Conservation (phyloP, 2,797 vertebrate species). For the Philypnodon macrostomus region DNA sequence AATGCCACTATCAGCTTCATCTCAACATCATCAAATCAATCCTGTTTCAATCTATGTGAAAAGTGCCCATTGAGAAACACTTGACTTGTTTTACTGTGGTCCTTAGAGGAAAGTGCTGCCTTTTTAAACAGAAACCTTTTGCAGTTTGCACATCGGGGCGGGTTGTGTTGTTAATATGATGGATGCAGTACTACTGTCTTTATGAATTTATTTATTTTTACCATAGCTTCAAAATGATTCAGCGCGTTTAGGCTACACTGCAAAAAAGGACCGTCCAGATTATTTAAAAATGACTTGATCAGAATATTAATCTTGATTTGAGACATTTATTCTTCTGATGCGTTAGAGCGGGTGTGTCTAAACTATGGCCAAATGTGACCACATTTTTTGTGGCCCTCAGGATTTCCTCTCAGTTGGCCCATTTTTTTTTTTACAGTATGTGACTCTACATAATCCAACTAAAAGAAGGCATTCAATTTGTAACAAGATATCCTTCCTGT, state of each 20-base stretch:
- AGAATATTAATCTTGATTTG: too few species aligned
- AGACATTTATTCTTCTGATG: too few species aligned
- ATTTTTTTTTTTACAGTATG: too few species aligned
- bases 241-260: conserved; percentile 25
- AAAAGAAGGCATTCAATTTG: too few species aligned
- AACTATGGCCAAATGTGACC: too few species aligned
- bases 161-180: conserved; percentile 31
- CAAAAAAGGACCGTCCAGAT: too few species aligned
- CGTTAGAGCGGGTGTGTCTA: too few species aligned
- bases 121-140: conserved; percentile 62
- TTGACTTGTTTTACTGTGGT: conserved; percentile 21
- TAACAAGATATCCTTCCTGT: too few species aligned
- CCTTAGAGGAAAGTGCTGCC: conserved; percentile 63
- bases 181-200: conserved; percentile 76
- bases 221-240: conserved; percentile 43
- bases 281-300: too few species aligned
- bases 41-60: conserved; percentile 13
- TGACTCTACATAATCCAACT: too few species aligned
- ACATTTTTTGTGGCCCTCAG: too few species aligned
- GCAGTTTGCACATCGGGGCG: conserved; percentile 72
- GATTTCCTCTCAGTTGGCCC: too few species aligned
- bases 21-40: conserved; percentile 16
- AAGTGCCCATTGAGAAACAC: conserved; percentile 47
- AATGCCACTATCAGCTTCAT: background rate
- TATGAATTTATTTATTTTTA: conserved; percentile 80